These are phyloP conservation scores for Crypturellus undulatus DNA, from an alignment of 2,113 vertebrate species.

Conservation along the genomic window DNA sequence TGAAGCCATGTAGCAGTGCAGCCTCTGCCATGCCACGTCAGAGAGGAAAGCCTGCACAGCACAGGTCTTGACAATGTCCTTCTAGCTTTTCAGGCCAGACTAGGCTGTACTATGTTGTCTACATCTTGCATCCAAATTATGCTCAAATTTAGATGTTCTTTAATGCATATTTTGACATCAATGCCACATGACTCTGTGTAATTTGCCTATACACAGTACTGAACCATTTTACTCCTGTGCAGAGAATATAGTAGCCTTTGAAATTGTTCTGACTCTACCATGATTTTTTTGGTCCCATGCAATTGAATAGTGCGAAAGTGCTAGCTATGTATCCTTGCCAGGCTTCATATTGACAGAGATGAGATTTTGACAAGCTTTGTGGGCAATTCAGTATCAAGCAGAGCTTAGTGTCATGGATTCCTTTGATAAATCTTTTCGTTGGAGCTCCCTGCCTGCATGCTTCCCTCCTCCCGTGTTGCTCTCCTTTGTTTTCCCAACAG, in stretches of 20 bases:
- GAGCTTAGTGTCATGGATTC: neutral
- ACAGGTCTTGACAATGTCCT: neutral
- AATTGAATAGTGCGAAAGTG: neutral
- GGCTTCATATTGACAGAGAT: neutral
- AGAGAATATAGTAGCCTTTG: neutral
- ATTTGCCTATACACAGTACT: neutral
- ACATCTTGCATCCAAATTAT: neutral
- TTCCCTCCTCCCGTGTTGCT: neutral
- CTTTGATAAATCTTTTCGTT: neutral
- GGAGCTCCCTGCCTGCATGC: neutral
- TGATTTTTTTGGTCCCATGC: neutral
- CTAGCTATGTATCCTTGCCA: neutral
- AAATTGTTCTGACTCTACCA: neutral
- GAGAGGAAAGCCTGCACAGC: neutral
- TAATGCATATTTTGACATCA: neutral
- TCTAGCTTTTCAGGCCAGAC: neutral
- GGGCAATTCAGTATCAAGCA: neutral
- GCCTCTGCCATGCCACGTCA: neutral
- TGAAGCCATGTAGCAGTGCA: neutral
- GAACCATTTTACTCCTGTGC: neutral
- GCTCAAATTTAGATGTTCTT: neutral
- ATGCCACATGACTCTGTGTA: neutral
- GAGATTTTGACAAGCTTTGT: neutral
- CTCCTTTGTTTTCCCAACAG: neutral
- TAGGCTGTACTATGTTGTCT: rapidly evolving